Conservation (phyloP, 2,888 invertebrate genomes). For the Poecilobothrus nobilitatus region DNA sequence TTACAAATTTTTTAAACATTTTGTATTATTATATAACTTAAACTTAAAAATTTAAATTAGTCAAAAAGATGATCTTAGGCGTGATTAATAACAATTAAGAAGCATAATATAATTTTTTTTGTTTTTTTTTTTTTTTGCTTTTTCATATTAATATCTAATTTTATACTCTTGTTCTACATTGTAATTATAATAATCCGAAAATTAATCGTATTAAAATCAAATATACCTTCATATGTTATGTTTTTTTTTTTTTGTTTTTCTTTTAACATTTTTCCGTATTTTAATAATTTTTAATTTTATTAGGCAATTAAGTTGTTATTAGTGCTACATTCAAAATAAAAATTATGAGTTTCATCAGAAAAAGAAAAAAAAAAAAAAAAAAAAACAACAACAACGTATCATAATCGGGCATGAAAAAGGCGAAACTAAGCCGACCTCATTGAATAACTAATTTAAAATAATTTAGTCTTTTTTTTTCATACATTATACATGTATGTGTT, state of each 20-base stretch:
- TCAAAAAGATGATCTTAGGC: no score
- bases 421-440: slow-evolving; percentile 1
- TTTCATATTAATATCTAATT: not conserved
- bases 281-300: slow-evolving; percentile 2
- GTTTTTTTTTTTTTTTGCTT: not conserved
- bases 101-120: not conserved
- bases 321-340: slow-evolving; percentile 6
- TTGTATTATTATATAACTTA: no score
- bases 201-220: not conserved
- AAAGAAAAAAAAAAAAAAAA: no score
- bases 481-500: no score
- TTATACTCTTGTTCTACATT: slow-evolving; percentile 6
- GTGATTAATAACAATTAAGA: no score
- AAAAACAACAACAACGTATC: not conserved
- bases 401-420: slow-evolving; percentile 6
- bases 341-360: not conserved
- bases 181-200: not conserved
- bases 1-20: no score
- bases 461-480: not conserved
- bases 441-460: slow-evolving; percentile 4
- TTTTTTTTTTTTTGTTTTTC: not conserved
- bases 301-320: slow-evolving; percentile 6
- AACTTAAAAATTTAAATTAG: no score
- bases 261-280: not conserved
- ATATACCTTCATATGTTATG: not conserved